Conservation (phyloP, 2,113 vertebrate genomes). For the Heteronetta atricapilla region DNA sequence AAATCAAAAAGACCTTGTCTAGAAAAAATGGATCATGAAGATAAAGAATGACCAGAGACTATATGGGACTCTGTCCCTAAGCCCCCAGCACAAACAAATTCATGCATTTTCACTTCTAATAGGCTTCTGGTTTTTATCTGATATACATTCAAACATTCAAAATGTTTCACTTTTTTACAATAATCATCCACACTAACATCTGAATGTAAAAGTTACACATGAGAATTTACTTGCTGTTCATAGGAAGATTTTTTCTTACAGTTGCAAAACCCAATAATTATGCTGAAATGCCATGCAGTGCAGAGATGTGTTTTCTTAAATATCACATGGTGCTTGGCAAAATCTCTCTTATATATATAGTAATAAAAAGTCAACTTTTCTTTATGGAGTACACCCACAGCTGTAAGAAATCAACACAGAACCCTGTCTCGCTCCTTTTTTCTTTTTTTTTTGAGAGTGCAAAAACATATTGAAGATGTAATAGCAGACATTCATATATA, state of each 20-base stretch:
- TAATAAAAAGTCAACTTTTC: background rate
- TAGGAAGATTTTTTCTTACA: background rate
- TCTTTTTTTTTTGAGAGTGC: background rate
- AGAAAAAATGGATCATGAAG: background rate
- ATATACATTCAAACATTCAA: background rate
- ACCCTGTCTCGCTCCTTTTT: background rate
- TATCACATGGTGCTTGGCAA: rapidly evolving
- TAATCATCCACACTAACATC: background rate
- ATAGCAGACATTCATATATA: background rate
- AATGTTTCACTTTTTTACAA: rapidly evolving
- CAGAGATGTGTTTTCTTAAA: background rate
- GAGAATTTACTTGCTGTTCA: background rate
- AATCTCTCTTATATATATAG: background rate
- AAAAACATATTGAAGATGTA: background rate
- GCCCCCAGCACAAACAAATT: rapidly evolving
- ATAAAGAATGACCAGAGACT: background rate
- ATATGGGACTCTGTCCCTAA: background rate
- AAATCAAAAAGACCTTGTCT: background rate
- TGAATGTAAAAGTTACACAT: background rate
- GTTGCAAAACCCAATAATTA: background rate
- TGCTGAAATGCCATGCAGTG: background rate
- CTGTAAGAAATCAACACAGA: background rate
- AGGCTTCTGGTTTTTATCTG: background rate
- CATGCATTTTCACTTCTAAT: background rate
- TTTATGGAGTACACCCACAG: background rate